Conservation (phyloP, 2,797 vertebrate genomes). For the Taenioides sp. region DNA sequence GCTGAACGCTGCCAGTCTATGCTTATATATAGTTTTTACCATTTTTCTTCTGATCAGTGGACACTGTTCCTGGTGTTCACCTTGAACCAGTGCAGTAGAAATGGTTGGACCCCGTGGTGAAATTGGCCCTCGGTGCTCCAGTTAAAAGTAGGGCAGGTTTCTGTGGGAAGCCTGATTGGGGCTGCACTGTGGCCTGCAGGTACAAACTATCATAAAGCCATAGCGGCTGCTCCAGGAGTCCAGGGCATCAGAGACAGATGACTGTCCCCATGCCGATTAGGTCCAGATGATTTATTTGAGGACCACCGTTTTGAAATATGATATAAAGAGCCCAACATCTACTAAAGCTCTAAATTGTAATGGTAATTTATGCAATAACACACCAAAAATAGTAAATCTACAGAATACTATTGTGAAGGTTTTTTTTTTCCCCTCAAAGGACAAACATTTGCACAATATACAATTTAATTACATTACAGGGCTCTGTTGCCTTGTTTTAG, state of each 20-base stretch:
- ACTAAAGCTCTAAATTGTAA: neutral
- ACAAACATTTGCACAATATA: no score
- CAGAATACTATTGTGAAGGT: no score
- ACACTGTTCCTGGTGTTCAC: constrained; percentile 50
- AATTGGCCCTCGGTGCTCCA: constrained; percentile 49
- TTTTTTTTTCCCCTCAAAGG: no score
- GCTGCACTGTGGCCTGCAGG: constrained; percentile 60
- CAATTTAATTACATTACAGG: no score
- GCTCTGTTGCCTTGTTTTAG: no score
- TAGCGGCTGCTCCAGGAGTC: constrained; percentile 39
- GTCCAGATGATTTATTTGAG: constrained; percentile 70
- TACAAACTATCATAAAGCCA: constrained; percentile 54
- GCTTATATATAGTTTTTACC: neutral
- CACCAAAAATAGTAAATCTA: neutral
- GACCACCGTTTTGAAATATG: constrained; percentile 28
- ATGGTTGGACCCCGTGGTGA: constrained; percentile 48
- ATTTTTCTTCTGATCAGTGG: constrained; percentile 28
- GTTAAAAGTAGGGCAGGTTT: constrained; percentile 68
- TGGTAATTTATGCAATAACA: neutral
- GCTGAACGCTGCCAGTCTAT: no score
- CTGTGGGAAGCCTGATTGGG: constrained; percentile 59
- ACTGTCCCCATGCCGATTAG: constrained; percentile 44
- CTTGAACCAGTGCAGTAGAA: constrained; percentile 57
- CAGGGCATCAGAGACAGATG: constrained; percentile 46
- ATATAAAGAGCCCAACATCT: neutral